Evolutionary conservation across 2,797 vertebrate species (phyloP), one percentile per base, ranked within the genome.

Genomic region (Glossophaga mutica): DNA sequence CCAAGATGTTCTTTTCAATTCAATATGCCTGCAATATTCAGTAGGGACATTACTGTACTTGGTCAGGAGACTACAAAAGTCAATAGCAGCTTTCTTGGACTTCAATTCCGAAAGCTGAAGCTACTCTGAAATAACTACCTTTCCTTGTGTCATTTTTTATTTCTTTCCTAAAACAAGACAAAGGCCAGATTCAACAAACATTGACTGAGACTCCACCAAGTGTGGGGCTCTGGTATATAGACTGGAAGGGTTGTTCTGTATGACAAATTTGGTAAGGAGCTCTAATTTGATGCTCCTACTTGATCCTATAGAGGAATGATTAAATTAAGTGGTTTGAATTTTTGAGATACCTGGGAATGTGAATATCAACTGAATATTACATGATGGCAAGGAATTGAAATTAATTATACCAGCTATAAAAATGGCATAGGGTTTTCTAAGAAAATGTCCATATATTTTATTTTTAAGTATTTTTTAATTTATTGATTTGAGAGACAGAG

Each of bases 101-200:
- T 82, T 95, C 62, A 50, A 24, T 71, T 48, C 78, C 10, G 10
- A 0, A 10, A 92, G 86, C 76, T 94, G 77, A 65, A 94, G 95
- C 94, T 94, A 87, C 55, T 16, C 67, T 93, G 9, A 79, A 71
- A 70, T 95, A 86, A 96, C 67, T 93, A 57, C 76, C 83, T 96
- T 95, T 91, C 74, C 91, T 39, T 65, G 21, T 94, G 96, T 95
- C 89, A 94, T 94, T 97, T 96, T 95, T 94, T 68, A 94, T 97
- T 97, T 97, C 44, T 94, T 87, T 89, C 73, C 77, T 94, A 1
- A 6, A 88, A 90, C 71, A 85, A 82, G 76, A 96, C 77, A 90
- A 94, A 94, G 68, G 55, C 90, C 85, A 96, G 92, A 70, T 87
- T 82, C 71, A 87, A 87, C 94, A 90, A 82, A 90, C 73, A 74